Evolutionary conservation across 2,797 vertebrate species (phyloP).

Genomic region (Pagetopsis macropterus): DNA sequence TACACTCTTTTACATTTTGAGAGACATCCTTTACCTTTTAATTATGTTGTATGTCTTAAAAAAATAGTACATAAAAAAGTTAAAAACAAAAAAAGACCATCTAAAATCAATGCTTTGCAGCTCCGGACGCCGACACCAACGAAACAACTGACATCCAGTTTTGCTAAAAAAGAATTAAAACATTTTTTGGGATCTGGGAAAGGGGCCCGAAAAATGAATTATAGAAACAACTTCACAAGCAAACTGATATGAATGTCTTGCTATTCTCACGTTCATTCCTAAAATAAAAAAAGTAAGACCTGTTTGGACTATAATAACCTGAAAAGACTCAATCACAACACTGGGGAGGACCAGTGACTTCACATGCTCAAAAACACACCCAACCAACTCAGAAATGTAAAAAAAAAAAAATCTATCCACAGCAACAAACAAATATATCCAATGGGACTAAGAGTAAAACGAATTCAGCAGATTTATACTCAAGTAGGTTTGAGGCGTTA

Average conservation of each 20-base stretch:
- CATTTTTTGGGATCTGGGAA: not conserved
- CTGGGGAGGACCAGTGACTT: slow-evolving; percentile 35
- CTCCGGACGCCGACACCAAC: slow-evolving; percentile 1
- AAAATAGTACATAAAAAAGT: slow-evolving; percentile 27
- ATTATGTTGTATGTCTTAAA: slow-evolving; percentile 28
- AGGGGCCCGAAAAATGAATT: not conserved
- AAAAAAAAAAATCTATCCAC: slow-evolving; percentile 28
- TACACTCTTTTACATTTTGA: slow-evolving; percentile 34
- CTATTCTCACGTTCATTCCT: slow-evolving; percentile 5
- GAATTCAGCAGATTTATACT: slow-evolving; percentile 16
- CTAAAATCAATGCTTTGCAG: slow-evolving; percentile 20
- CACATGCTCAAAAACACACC: slow-evolving; percentile 49
- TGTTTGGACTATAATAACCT: slow-evolving; percentile 10
- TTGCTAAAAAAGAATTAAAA: not conserved
- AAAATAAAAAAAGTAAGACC: slow-evolving; percentile 26
- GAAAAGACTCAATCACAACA: slow-evolving; percentile 34
- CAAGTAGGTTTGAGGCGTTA: slow-evolving; percentile 31
- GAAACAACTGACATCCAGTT: not conserved
- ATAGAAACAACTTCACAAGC: not conserved
- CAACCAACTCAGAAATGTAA: slow-evolving; percentile 24
- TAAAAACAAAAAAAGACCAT: not conserved
- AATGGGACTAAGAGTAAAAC: slow-evolving; percentile 24
- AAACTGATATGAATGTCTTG: slow-evolving; percentile 28
- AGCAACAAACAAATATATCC: slow-evolving; percentile 45
- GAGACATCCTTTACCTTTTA: slow-evolving; percentile 20